Conservation (phyloP, 2,888 invertebrate species). For the Alloscopus bannaensis region DNA sequence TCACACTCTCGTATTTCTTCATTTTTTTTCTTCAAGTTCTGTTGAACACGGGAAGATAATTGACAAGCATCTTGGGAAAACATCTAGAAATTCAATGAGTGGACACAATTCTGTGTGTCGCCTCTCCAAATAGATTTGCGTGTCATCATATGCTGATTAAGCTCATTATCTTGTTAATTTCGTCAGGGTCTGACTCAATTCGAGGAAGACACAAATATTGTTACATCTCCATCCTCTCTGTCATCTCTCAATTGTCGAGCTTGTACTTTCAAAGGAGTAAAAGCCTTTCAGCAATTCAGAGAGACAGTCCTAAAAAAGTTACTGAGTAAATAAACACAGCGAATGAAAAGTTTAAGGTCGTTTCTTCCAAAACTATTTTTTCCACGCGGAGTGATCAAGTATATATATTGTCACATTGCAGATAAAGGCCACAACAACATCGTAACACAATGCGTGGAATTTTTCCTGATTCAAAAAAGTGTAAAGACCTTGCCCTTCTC, state of each 20-base stretch:
- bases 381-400: conserved; percentile 8
- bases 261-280: too few species aligned
- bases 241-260: too few species aligned
- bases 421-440: too few species aligned
- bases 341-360: conserved; percentile 8
- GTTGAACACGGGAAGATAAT: too few species aligned
- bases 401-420: conserved; percentile 17
- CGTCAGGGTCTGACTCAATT: conserved; percentile 12
- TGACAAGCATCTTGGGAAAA: too few species aligned
- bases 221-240: too few species aligned
- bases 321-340: neutral
- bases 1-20: conserved; percentile 12
- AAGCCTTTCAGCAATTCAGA: too few species aligned
- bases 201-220: too few species aligned
- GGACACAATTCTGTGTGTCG: too few species aligned
- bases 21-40: neutral
- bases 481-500: conserved; percentile 4
- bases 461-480: conserved; percentile 27
- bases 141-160: conserved; percentile 7
- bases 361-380: neutral
- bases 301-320: neutral
- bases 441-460: too few species aligned
- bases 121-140: neutral
- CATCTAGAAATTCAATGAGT: too few species aligned
- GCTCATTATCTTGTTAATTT: conserved; percentile 12